Conservation (phyloP, 2,113 vertebrate genomes). For the Potamarius usumacintae region DNA sequence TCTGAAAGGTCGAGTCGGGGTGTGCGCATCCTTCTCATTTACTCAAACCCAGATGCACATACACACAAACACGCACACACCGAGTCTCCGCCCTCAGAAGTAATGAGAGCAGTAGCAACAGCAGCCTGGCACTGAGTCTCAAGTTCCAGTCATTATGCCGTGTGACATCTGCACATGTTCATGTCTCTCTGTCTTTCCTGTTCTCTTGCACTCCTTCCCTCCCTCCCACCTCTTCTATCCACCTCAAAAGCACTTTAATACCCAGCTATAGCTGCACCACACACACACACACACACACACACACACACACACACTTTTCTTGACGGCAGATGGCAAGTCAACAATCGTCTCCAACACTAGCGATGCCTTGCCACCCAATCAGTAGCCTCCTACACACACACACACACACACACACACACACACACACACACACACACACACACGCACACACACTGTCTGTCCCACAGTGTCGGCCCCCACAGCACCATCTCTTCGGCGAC, state of each 20-base stretch:
- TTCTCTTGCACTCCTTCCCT: conserved; percentile 68
- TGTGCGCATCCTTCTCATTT: not conserved
- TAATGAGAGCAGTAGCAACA: conserved; percentile 42
- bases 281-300: conserved; percentile 36
- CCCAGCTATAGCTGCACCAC: conserved; percentile 30
- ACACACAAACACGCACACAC: conserved; percentile 23
- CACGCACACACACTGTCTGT: conserved; percentile 43
- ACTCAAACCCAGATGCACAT: not conserved
- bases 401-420: conserved; percentile 51
- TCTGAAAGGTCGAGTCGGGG: not conserved
- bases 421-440: conserved; percentile 55
- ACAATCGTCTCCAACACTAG: conserved; percentile 86
- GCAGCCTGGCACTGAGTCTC: conserved; percentile 85
- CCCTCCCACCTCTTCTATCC: conserved; percentile 23
- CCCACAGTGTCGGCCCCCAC: conserved; percentile 31
- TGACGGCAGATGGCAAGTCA: conserved; percentile 97
- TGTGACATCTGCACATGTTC: conserved; percentile 96
- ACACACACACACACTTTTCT: conserved; percentile 67
- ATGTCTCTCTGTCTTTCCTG: conserved; percentile 57
- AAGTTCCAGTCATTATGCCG: conserved; percentile 86
- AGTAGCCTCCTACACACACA: conserved; percentile 54
- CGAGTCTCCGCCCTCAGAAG: conserved; percentile 48
- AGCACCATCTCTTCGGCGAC: conserved; percentile 74
- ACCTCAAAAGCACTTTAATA: conserved; percentile 42
- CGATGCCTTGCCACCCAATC: conserved; percentile 70